Base-by-base conservation (phyloP, 2,888 invertebrate species). In the Anthophora plumipes region DNA sequence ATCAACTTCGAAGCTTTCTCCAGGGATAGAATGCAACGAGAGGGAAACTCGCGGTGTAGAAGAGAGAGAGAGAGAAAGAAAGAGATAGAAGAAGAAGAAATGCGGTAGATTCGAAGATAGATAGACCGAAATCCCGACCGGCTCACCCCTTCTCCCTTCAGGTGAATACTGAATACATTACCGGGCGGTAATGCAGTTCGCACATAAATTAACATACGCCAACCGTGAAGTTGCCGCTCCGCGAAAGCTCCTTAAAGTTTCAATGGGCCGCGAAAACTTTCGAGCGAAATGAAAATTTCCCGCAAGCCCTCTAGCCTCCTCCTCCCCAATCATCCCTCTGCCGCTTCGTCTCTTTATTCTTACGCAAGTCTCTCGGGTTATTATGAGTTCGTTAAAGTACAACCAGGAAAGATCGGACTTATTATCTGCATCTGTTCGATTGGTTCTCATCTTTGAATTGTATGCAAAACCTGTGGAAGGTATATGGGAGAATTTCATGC, bases 201-300 rank as follows among this genome's bases (percentile, higher is more conserved):
- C 85, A 83, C 83, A 86, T 87, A 87, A 87, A 88, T 87, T 88
- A 87, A 87, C 86, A 88, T 87, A 88, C 83, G 80, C 77, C 83
- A 72, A 46, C 80, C 77, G 84, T 70, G 82, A 41, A 87, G 74
- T 82, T 84, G 86, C 41, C 76, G 76, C 68, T 52, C 69, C 72
- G 75, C 70, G 80, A 77, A 86, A 88, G 80, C 88, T 84, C 77
- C 82, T 82, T 86, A 84, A 86, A 87, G 79, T 87, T 88, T 88
- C 87, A 86, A 87, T 86, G 84, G 88, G 68, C 87, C 84, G 88
- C 84, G 88, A 86, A 79, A 87, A 86, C 84, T 87, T 88, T 55
- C 52, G 69, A 72, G 54, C 76, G 86, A 87, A 87, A 87, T 87
- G 87, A 87, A 87, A 87, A 87, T 86, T 88, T 79, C 64, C 83